A percentile compares a stretch with the other conserved stretches of the same genome.
Conservation (phyloP, 2,113 vertebrate genomes). For the Ptilorrhoa leucosticta region DNA sequence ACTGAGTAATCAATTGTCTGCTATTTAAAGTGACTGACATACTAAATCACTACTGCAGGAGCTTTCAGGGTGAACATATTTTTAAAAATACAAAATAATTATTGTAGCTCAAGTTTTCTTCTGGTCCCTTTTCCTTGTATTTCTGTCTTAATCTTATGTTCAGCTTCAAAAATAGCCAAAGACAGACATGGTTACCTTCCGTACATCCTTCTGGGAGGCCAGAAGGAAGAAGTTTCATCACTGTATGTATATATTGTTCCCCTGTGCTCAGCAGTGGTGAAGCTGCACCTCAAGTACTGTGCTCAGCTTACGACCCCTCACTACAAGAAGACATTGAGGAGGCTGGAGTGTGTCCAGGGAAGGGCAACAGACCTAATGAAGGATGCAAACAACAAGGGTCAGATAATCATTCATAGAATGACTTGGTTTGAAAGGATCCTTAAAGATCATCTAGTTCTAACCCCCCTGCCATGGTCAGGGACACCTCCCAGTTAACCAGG, state of each 20-base stretch:
- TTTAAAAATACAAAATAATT: neutral
- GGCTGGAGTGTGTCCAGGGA: neutral
- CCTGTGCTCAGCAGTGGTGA: neutral
- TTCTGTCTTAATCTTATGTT: neutral
- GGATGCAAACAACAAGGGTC: neutral
- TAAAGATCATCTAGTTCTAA: neutral
- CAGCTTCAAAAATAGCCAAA: neutral
- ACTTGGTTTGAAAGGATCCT: neutral
- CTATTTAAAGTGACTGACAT: neutral
- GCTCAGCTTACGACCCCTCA: neutral
- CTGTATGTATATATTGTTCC: neutral
- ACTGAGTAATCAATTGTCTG: neutral
- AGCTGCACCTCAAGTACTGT: neutral
- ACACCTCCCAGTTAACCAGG: neutral
- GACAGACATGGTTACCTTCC: neutral
- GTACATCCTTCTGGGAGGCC: neutral
- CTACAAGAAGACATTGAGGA: neutral
- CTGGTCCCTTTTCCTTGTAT: neutral
- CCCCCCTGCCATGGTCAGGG: neutral
- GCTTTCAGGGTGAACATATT: neutral
- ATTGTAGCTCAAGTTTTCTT: neutral
- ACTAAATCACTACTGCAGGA: neutral
- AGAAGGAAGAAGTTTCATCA: neutral
- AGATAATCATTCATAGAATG: neutral
- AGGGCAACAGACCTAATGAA: neutral